Evolutionary conservation across 2,888 invertebrate genomes (phyloP), one percentile per base, ranked within the genome.

Genomic region (Xestia xanthographa): DNA sequence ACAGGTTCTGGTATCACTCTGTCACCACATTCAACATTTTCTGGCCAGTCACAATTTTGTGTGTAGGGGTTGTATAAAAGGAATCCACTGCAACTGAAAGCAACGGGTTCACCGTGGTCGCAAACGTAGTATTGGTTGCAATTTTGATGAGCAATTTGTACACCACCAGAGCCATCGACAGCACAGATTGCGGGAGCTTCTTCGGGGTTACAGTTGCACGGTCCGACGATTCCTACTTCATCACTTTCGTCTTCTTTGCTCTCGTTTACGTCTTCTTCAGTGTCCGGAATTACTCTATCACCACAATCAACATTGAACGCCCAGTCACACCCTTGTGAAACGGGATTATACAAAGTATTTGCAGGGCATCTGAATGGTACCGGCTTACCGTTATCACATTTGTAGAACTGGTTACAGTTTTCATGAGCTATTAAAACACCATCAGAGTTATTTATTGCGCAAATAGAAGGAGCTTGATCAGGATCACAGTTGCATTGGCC

Each of bases 101-200:
- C 80, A 0, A 92, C 87, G 0, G 92, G 91, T 17, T 38, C 68
- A 1, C 93, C 92, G 5, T 85, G 38, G 14, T 66, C 75, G 17
- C 93, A 93, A 29, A 87, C 85, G 78, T 92, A 93, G 84, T 91
- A 93, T 72, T 91, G 85, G 68, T 91, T 90, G 76, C 93, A 93
- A 69, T 90, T 88, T 78, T 92, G 90, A 56, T 92, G 90, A 29
- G 91, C 92, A 1, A 93, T 83, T 2, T 92, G 79, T 5, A 85
- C 69, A 12, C 92, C 90, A 12, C 90, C 88, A 5, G 92, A 91
- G 1, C 82, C 87, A 0, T 82, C 76, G 43, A 78, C 82, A 8
- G 89, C 90, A 65, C 93, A 93, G 53, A 92, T 90, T 6, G 72
- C 80, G 0, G 89, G 88, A 5, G 92, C 92, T 79, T 91, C 86